phyloP scores from a whole-genome alignment of 2,888 invertebrate genomes.

The Hypsopygia costalis region DNA sequence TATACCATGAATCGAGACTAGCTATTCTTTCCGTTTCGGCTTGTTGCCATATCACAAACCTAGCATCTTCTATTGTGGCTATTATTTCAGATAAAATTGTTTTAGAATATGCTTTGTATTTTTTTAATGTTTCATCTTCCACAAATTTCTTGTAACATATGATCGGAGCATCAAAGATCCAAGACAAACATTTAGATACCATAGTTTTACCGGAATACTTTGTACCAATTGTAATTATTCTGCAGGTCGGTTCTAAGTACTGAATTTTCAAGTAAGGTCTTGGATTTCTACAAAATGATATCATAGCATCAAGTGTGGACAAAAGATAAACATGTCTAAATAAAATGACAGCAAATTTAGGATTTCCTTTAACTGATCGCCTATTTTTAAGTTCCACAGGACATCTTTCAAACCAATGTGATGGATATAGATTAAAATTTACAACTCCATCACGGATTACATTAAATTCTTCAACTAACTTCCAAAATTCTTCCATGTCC shows the following conservation, averaged over 20 bases:
- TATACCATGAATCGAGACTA: slow-evolving; percentile 58
- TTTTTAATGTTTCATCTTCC: slow-evolving; percentile 40
- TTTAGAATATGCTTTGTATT: slow-evolving; percentile 42
- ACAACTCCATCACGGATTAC: slow-evolving; percentile 39
- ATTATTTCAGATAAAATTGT: slow-evolving; percentile 62
- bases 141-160: slow-evolving; percentile 49
- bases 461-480: slow-evolving; percentile 40
- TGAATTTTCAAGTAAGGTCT: slow-evolving; percentile 79
- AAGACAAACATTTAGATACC: slow-evolving; percentile 76
- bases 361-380: slow-evolving; percentile 65
- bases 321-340: slow-evolving; percentile 82
- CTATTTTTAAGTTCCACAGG: slow-evolving; percentile 83
- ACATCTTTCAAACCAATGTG: slow-evolving; percentile 82
- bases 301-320: slow-evolving; percentile 69
- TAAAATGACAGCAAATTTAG: slow-evolving; percentile 79
- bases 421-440: slow-evolving; percentile 59
- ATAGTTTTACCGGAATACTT: slow-evolving; percentile 80
- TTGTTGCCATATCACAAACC: slow-evolving; percentile 51
- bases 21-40: slow-evolving; percentile 52
- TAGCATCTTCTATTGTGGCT: slow-evolving; percentile 54
- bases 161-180: slow-evolving; percentile 70
- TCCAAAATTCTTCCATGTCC: slow-evolving; percentile 66
- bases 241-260: slow-evolving; percentile 80
- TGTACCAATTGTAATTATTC: slow-evolving; percentile 82
- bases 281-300: slow-evolving; percentile 82